These are phyloP conservation scores for Cheilinus undulatus DNA, from an alignment of 2,113 vertebrate species.

Conservation along the genomic window DNA sequence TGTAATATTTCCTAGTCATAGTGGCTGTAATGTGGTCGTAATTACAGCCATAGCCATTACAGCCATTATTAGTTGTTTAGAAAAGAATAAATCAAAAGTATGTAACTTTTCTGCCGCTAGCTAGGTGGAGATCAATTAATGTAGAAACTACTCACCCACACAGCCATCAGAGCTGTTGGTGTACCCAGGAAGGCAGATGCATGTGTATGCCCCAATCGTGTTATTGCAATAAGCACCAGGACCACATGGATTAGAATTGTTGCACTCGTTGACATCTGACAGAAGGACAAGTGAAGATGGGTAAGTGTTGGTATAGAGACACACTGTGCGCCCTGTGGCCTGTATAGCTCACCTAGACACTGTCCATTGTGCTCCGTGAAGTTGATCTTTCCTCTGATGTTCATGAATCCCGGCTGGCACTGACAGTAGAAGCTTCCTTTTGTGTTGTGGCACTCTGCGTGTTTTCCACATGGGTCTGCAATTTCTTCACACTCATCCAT, in stretches of 20 bases:
- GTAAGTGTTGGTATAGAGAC: background rate
- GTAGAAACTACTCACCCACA: constrained; percentile 57
- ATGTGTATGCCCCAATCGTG: constrained; percentile 59
- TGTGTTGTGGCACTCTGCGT: constrained; percentile 52
- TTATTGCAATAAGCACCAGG: constrained; percentile 48
- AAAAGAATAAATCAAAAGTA: too few species aligned
- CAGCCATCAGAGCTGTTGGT: background rate
- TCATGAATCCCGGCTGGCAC: constrained; percentile 8
- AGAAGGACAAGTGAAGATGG: background rate
- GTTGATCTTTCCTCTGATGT: accelerated
- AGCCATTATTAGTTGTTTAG: too few species aligned
- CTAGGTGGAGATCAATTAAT: background rate
- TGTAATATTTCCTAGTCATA: too few species aligned
- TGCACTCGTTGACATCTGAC: constrained; percentile 74
- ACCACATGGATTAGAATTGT: constrained; percentile 23
- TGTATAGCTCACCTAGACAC: constrained; percentile 30
- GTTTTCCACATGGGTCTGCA: accelerated
- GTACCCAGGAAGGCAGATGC: constrained; percentile 68
- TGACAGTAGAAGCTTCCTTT: constrained; percentile 53
- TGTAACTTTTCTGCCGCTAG: too few species aligned
- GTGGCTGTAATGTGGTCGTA: too few species aligned
- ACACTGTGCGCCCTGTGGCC: background rate
- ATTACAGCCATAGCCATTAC: too few species aligned
- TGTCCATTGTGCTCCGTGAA: background rate
- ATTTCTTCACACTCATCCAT: background rate